These are phyloP conservation scores for Gallirallus australis DNA, from an alignment of 2,797 vertebrate species.

Conservation along the genomic window DNA sequence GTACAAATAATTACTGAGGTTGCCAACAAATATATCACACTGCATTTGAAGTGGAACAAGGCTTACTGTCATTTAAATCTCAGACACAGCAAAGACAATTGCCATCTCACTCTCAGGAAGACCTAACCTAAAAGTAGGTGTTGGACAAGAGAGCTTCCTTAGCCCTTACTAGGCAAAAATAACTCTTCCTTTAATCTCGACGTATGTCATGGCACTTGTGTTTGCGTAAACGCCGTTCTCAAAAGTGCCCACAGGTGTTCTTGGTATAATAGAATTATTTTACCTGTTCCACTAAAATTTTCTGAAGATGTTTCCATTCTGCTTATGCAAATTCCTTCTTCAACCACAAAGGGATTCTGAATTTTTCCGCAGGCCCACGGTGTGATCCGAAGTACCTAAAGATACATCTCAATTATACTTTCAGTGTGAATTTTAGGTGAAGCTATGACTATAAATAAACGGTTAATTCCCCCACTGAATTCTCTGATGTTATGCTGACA, in stretches of 20 bases:
- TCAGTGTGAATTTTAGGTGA: not conserved
- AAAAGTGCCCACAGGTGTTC: not conserved
- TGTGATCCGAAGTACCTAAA: not conserved
- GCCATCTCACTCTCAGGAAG: not conserved
- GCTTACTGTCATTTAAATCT: not conserved
- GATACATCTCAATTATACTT: not conserved
- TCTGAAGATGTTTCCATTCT: not conserved
- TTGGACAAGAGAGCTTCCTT: not conserved
- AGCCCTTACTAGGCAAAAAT: not conserved
- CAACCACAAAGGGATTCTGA: not conserved
- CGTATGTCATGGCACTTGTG: not conserved
- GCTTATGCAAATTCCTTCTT: not conserved
- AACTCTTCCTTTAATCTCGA: accelerated
- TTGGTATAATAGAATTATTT: not conserved
- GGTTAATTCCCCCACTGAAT: not conserved
- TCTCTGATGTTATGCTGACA: not conserved
- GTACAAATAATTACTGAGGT: not conserved
- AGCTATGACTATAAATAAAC: not conserved
- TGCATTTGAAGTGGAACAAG: not conserved
- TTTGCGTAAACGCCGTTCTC: not conserved
- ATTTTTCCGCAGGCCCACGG: not conserved
- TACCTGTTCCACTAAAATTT: not conserved
- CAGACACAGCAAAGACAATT: not conserved
- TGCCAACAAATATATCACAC: not conserved
- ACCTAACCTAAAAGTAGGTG: not conserved